Evolutionary conservation across 2,888 invertebrate genomes (phyloP), one percentile per base, ranked within the genome.

Genomic region (Mesopsocus fuscifrons): DNA sequence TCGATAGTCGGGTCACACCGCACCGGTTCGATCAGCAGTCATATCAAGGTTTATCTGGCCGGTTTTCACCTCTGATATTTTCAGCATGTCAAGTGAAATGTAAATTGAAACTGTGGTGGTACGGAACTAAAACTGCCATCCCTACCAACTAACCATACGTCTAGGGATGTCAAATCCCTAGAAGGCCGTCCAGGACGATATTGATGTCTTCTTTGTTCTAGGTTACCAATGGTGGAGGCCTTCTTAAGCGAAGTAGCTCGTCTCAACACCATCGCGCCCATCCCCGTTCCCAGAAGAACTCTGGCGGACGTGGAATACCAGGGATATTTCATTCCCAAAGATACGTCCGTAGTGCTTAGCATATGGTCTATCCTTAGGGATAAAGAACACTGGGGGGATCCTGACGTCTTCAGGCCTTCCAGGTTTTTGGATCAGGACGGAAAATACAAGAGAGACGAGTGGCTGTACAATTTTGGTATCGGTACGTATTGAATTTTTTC

Each of bases 351-450:
- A 6, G 30, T 45, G 3, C 16, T 48, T 9, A 52, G 47, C 31
- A 20, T 52, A 5, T 46, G 48, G 45, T 46, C 46, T 23, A 18
- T 50, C 11, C 41, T 43, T n/a, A 45, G 46, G 22, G 51, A 52
- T 38, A 41, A 31, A 2, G 43, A 45, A 2, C 47, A 48, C 21
- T 52, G 52, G 52, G 48, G 49, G 9, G 51, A 52, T 42, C 51
- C 51, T n/a, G 48, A 51, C 21, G 45, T 40, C 11, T 52, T 52
- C 44, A 42, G 50, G n/a, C 52, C 52, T 2, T 48, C 48, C 41
- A 45, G 52, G 6, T 49, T 48, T 38, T 40, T 52, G 6, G 44
- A 46, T 30, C 15, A 34, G 22, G 44, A 49, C 18, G 51, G 50
- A 5, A 47, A 48, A 21, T 23, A 49, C 21, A 35, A 45, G 20